These are phyloP conservation scores for Steatocranus sp. DNA, from an alignment of 2,797 vertebrate species.

Conservation along the genomic window DNA sequence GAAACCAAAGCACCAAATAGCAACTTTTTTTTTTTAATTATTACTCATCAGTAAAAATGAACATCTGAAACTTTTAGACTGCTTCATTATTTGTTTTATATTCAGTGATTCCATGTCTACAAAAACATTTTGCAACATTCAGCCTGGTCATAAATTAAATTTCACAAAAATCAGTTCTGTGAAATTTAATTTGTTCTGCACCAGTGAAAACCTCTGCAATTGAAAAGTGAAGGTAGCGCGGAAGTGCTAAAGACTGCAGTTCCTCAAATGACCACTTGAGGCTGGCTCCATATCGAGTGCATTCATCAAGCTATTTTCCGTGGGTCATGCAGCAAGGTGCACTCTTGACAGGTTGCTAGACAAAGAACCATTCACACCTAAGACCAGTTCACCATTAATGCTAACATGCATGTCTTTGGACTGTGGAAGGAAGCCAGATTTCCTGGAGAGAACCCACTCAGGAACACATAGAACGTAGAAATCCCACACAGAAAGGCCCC, in stretches of 20 bases:
- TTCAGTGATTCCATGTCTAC: neutral
- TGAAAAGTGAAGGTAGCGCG: rapidly evolving
- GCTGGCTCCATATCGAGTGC: neutral
- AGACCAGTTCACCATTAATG: neutral
- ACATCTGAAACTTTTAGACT: neutral
- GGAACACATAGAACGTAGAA: neutral
- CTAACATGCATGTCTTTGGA: neutral
- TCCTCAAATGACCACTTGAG: neutral
- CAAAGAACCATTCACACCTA: neutral
- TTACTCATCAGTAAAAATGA: neutral
- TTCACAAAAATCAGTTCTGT: neutral
- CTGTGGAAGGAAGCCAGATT: neutral
- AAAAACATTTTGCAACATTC: neutral
- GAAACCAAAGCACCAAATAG: neutral
- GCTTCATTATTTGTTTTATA: neutral
- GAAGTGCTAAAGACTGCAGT: neutral
- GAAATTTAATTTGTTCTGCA: neutral
- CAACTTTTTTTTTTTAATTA: rapidly evolving
- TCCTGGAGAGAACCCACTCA: neutral
- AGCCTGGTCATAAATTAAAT: neutral
- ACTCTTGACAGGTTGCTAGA: neutral
- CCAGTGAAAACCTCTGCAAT: neutral
- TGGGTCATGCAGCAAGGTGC: neutral
- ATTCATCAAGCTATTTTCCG: neutral
- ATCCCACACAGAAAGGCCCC: neutral